Percentiles rank a stretch among this genome's conserved stretches.
phyloP scores from a whole-genome alignment of 2,113 vertebrate species.

The Clarias magur region DNA sequence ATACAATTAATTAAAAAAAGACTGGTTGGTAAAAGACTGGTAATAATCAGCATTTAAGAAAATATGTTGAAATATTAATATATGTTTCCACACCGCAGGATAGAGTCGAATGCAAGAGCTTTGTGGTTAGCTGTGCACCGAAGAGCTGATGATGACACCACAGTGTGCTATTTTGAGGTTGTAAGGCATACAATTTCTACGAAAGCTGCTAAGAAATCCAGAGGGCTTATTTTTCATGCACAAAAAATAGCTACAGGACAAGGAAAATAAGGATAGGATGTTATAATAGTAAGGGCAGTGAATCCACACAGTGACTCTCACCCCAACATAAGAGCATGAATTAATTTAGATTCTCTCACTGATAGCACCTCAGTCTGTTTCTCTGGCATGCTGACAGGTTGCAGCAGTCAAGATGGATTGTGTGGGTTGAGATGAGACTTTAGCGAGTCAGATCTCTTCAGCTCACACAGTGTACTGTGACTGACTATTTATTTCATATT shows the following conservation, averaged over 20 bases:
- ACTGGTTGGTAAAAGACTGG: not conserved
- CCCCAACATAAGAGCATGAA: not conserved
- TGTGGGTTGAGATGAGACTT: constrained; percentile 9
- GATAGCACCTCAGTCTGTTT: not conserved
- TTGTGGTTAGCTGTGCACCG: not conserved
- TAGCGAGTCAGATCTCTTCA: constrained; percentile 6
- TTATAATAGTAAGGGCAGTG: not conserved
- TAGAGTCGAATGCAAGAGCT: not conserved
- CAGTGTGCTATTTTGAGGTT: not conserved
- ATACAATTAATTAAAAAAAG: not conserved
- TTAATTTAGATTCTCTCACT: constrained; percentile 16
- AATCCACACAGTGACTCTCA: not conserved
- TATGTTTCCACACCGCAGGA: not conserved
- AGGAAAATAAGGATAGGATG: not conserved
- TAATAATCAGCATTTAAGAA: not conserved
- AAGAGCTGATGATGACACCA: not conserved
- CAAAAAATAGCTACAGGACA: not conserved
- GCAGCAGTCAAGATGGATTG: not conserved
- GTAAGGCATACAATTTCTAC: not conserved
- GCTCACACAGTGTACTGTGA: not conserved
- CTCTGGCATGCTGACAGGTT: constrained; percentile 12
- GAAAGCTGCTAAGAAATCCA: not conserved
- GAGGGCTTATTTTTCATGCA: not conserved
- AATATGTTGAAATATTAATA: not conserved
- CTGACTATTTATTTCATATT: not conserved